phyloP scores from a whole-genome alignment of 2,113 vertebrate genomes.

The Trachemys scripta region DNA sequence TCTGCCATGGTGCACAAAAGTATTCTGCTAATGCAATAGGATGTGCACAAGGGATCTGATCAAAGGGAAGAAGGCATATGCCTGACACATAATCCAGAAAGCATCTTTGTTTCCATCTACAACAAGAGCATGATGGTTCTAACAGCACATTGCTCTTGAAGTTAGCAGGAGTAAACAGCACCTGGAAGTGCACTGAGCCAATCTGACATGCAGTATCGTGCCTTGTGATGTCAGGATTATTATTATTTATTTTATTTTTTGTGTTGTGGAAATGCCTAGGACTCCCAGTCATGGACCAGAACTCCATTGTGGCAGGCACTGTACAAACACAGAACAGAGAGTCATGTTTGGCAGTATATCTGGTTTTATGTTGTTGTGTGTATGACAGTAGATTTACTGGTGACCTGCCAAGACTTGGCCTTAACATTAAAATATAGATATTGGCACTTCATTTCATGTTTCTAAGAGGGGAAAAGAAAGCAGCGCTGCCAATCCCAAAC shows the following conservation, averaged over 20 bases:
- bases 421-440: neutral
- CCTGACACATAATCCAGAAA: neutral
- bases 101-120: conserved; percentile 26
- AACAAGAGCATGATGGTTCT: conserved; percentile 34
- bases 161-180: conserved; percentile 39
- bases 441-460: neutral
- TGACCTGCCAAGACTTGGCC: neutral
- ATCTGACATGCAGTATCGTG: neutral
- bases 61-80: neutral
- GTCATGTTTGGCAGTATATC: neutral
- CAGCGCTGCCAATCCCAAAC: neutral
- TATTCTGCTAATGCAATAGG: neutral
- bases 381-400: neutral
- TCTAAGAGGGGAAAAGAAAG: neutral
- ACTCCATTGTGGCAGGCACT: neutral
- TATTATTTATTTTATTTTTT: neutral
- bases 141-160: neutral
- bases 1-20: neutral
- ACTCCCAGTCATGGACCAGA: neutral
- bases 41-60: neutral
- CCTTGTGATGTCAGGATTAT: neutral
- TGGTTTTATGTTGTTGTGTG: neutral
- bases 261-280: neutral
- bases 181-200: neutral
- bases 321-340: rapidly evolving